Evolutionary conservation across 2,797 vertebrate genomes (phyloP), one percentile per base, ranked within the genome.

Genomic region (Mallotus villosus): DNA sequence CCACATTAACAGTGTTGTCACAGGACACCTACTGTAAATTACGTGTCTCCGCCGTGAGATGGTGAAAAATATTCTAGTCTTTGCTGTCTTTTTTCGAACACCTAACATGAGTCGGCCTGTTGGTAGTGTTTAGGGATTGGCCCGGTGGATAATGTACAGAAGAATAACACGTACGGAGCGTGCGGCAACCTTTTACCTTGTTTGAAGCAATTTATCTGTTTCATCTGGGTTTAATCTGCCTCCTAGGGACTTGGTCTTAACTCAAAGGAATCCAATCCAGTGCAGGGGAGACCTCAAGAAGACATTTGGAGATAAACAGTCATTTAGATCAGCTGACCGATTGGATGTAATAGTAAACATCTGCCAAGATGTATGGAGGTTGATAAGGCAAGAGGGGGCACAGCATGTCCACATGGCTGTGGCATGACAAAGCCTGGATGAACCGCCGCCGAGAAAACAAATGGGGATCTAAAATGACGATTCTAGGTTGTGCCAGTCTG

Each of bases 261-360:
- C 25, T 14, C 14, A 12, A 14, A 14, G 22, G 24, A 21, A 21
- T 59, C n/a, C 11, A 27, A 22, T 24, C 16, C 61, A 51, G 4
- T 22, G 61, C 11, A 19, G 57, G 17, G 51, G 12, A 16, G 41
- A 17, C 12, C 25, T 8, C n/a, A 17, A 29, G 49, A 63, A n/a
- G 27, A 14, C 22, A 29, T 70, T 29, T 70, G 19, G 57, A 25
- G 57, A 67, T 72, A 32, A 68, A 37, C 7, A 76, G 55, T 71
- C 21, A 68, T 19, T 67, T 22, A 51, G 24, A 67, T 32, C 63
- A 65, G 3, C 7, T 14, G 59, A 70, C 60, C 51, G 51, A 72
- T 25, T 41, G 62, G 41, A 55, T 17, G 4, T 21, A 53, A 34
- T 57, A 41, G 32, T 34, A 49, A 64, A 37, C 9, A 41, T 64